A percentile compares a stretch with the other conserved stretches of the same genome.
These are phyloP conservation scores for Daboia siamensis DNA, from an alignment of 2,113 vertebrate genomes.

Conservation along the genomic window DNA sequence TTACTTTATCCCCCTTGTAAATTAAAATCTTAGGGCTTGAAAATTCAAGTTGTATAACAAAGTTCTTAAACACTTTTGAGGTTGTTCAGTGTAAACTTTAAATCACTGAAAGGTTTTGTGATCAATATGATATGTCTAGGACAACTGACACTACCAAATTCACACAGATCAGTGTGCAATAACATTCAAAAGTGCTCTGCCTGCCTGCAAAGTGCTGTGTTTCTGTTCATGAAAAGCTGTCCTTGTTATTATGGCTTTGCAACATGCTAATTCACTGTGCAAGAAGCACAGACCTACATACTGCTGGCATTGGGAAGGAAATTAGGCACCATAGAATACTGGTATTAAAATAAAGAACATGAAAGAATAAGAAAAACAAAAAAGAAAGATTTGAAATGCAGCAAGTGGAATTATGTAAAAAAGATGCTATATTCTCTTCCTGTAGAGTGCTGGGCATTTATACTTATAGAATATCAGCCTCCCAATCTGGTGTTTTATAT, in stretches of 20 bases:
- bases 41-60: not conserved
- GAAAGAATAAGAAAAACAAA: not conserved
- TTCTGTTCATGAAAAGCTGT: not conserved
- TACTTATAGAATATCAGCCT: not conserved
- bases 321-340: not conserved
- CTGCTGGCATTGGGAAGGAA: not conserved
- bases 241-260: not conserved
- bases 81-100: not conserved
- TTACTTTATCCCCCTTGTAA: not conserved
- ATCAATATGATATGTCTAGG: not conserved
- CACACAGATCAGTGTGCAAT: not conserved
- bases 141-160: constrained; percentile 5
- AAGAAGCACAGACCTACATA: not conserved
- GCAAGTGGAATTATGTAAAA: not conserved
- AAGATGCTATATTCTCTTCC: not conserved
- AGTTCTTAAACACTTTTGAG: not conserved
- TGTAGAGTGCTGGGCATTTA: not conserved
- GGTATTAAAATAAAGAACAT: not conserved
- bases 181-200: constrained; percentile 3
- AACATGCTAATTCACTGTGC: not conserved
- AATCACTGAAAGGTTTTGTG: not conserved
- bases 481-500: not conserved
- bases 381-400: not conserved
- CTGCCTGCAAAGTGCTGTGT: not conserved
- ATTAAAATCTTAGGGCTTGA: not conserved